These are phyloP conservation scores for Meda fulgida DNA, from an alignment of 2,797 vertebrate genomes.

Conservation along the genomic window DNA sequence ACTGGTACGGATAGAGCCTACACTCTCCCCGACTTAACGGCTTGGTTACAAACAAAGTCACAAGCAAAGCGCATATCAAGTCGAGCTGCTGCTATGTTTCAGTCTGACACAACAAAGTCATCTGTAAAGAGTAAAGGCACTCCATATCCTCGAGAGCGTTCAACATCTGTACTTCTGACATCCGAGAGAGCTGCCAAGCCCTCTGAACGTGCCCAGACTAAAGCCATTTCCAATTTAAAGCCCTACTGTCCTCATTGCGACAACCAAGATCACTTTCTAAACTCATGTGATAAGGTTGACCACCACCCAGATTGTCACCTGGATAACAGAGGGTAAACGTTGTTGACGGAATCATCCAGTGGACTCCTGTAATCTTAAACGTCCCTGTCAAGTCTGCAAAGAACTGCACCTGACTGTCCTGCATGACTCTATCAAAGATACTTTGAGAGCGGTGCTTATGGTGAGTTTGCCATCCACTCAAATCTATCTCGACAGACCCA, in stretches of 20 bases:
- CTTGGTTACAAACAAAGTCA: too few species aligned
- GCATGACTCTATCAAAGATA: constrained; percentile 20
- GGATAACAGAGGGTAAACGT: constrained; percentile 29
- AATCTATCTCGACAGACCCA: background rate
- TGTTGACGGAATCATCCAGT: constrained; percentile 47
- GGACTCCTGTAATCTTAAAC: background rate
- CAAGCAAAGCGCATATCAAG: too few species aligned
- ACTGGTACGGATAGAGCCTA: too few species aligned
- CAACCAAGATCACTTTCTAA: background rate
- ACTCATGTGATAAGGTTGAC: background rate
- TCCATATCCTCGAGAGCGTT: background rate
- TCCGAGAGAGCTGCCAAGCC: background rate
- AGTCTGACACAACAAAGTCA: background rate
- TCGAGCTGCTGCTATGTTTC: too few species aligned
- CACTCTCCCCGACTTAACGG: too few species aligned
- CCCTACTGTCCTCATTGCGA: background rate
- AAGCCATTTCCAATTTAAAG: background rate
- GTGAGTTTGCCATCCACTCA: too few species aligned
- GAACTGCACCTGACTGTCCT: background rate
- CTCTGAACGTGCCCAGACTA: background rate
- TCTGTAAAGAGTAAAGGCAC: too few species aligned
- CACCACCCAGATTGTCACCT: background rate
- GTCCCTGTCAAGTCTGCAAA: background rate
- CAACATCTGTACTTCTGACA: background rate
- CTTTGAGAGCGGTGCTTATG: constrained; percentile 50